Evolutionary conservation across 2,888 invertebrate genomes (phyloP), one percentile per base, ranked within the genome.

Genomic region (Chrysina gloriosa): DNA sequence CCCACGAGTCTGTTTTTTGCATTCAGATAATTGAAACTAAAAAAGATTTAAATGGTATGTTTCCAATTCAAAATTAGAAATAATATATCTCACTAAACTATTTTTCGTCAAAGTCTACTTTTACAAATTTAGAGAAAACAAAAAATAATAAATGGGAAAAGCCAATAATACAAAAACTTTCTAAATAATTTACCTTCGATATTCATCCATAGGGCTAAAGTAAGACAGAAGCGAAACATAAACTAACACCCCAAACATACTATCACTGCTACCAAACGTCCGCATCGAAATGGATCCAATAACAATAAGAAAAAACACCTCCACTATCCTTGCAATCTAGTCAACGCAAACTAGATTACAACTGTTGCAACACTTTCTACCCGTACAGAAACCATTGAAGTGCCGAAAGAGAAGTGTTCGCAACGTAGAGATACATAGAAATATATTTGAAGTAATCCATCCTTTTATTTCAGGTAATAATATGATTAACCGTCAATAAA

Each of bases 311-410:
- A 58, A 42, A 52, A 58, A 25, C 58, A 42, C 58, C 39, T 58
- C 58, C 58, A 58, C 58, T 58, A 42, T 39, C 25, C 58, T 25
- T 42, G 58, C 58, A 58, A 58, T 58, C 58, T 58, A 42, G 23
- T 42, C 58, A 42, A 42, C 58, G 58, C 42, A 58, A 58, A 58
- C 39, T 58, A 58, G 39, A 39, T 25, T 58, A 42, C 58, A 58
- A 42, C 14, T 39, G 27, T 39, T 58, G 58, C 39, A 58, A 39
- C 25, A 58, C 58, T 58, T 58, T 58, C 58, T 58, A 58, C 58
- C 58, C 42, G 39, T 25, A 23, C 27, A 58, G 58, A 58, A 58
- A 58, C 58, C 58, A 58, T 39, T 42, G 11, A 58, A 58, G 42
- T 58, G 58, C 39, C 42, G 27, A 58, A 58, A 58, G 58, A 58